Percentiles rank a stretch among this genome's conserved stretches.
phyloP scores from a whole-genome alignment of 1,140 invertebrate genomes.

The Globodera rostochiensis region DNA sequence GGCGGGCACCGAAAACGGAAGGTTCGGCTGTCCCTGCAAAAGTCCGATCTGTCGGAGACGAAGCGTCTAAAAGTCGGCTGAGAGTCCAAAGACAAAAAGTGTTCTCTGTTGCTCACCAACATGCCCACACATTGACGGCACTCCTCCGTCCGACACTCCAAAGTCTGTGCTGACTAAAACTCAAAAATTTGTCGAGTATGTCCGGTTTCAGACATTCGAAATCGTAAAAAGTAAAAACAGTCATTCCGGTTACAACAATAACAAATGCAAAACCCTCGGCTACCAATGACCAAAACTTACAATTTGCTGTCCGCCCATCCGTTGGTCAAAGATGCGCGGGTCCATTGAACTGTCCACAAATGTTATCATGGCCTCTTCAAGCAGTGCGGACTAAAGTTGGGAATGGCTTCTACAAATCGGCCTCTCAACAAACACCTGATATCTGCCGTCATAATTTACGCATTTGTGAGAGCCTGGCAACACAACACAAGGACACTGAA shows the following conservation, averaged over 20 bases:
- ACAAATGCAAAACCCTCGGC: too few relatives aligned
- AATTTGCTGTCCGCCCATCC: constrained; percentile 42
- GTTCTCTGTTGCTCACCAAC: constrained; percentile 1
- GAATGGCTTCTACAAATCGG: not conserved
- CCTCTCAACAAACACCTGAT: not conserved
- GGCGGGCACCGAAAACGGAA: constrained; percentile 42
- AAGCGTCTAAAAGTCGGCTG: constrained; percentile 27
- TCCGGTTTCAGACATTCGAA: not conserved
- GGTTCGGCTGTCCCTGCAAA: constrained; percentile 29
- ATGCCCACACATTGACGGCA: constrained; percentile 56
- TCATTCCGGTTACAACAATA: too few relatives aligned
- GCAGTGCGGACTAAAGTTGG: constrained; percentile 23
- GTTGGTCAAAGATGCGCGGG: constrained; percentile 45
- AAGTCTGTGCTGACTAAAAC: constrained; percentile 42
- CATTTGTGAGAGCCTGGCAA: constrained; percentile 46
- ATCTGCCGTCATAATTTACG: constrained; percentile 35
- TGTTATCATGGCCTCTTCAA: constrained; percentile 54
- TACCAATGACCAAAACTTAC: constrained; percentile 23
- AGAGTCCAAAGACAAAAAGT: not conserved
- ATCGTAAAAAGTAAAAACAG: too few relatives aligned
- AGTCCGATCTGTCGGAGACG: constrained; percentile 51
- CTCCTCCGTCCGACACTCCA: constrained; percentile 42
- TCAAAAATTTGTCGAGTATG: not conserved
- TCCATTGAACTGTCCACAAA: constrained; percentile 51
- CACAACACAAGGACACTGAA: constrained; percentile 52